Evolutionary conservation across 2,113 vertebrate genomes (phyloP), one percentile per base, ranked within the genome.

Genomic region (Crotalus helleri): DNA sequence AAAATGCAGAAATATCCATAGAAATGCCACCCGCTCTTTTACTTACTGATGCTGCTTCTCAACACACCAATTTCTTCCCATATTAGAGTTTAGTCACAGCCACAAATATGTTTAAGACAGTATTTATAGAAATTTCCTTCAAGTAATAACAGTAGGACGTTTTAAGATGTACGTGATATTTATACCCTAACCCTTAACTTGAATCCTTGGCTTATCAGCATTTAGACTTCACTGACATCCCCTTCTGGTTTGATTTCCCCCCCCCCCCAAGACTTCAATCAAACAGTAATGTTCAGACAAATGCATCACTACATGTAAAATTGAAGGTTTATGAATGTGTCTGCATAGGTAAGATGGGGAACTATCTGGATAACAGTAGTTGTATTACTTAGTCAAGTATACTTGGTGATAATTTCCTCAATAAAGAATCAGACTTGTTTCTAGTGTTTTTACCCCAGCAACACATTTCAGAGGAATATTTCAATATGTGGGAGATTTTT

Each of bases 31-130:
- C 87, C 94, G 92, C 53, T 85, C 92, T 94, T 53, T 93, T 69
- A 93, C 94, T 94, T 91, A 94, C 93, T 93, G 87, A 94, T 95
- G 58, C 81, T 89, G 91, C 74, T 64, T 94, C 92, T 93, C n/a
- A 91, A 13, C 91, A 91, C 44, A 17, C 51, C 33, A 5, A 46
- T 51, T 2, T 69, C 53, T 39, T 88, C 85, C 44, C 59, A 46
- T 51, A 24, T 44, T 33, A 19, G 91, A 64, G 94, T 15, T 53
- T 17, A 87, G 17, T 15, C 49, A 44, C 49, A 54, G 33, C 49
- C 24, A 87, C 86, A 26, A 87, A 53, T 51, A 29, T n/a, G 46
- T 95, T 97, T 96, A 96, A 97, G 95, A 96, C 96, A 96, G 8
- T 87, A 91, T 95, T 93, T 64, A 74, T 92, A 94, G 90, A 94